Percentiles rank a stretch among this genome's conserved stretches.
Conservation (phyloP, 2,888 invertebrate genomes). For the Macrosiphum euphorbiae region DNA sequence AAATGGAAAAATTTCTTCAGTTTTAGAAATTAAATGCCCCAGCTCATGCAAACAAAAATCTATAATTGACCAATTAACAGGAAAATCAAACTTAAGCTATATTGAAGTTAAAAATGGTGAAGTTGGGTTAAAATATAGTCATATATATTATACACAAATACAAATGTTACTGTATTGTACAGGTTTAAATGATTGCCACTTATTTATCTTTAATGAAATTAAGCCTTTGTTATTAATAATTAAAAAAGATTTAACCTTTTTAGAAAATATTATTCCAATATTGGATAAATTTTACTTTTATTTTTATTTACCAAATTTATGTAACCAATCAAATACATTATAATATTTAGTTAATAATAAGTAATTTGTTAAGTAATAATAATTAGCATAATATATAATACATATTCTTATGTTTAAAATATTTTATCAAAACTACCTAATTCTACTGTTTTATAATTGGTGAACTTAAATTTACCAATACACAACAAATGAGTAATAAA, state of each 20-base stretch:
- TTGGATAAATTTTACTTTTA: too few species aligned
- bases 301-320: too few species aligned
- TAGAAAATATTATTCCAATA: neutral
- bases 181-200: neutral
- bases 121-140: neutral
- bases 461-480: constrained; percentile 2
- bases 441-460: neutral
- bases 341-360: neutral
- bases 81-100: too few species aligned
- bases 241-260: neutral
- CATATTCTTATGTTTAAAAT: neutral
- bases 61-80: too few species aligned
- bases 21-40: too few species aligned
- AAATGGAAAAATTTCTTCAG: too few species aligned
- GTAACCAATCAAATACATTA: too few species aligned
- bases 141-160: constrained; percentile 22
- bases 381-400: neutral
- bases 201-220: neutral
- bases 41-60: too few species aligned
- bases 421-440: neutral
- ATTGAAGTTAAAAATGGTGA: too few species aligned
- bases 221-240: neutral
- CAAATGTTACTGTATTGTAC: constrained; percentile 3
- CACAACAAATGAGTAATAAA: constrained; percentile 27
- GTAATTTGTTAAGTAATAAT: neutral